These are phyloP conservation scores for Idaea biselata DNA, from an alignment of 2,888 invertebrate species.

Conservation along the genomic window DNA sequence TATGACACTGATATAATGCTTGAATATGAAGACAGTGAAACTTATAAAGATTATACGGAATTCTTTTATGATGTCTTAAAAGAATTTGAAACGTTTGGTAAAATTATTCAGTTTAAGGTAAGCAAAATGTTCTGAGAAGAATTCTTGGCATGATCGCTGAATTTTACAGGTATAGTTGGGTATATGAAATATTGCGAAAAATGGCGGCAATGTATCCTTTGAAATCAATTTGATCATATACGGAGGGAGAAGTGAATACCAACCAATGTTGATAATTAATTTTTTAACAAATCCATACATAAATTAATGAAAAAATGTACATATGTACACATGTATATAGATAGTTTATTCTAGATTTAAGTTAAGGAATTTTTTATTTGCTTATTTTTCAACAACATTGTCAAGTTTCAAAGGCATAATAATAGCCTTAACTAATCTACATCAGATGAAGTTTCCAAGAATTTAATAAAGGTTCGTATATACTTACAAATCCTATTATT, in stretches of 20 bases:
- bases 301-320: no score
- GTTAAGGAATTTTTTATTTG: neutral
- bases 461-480: slow-evolving; percentile 10
- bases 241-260: neutral
- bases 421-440: slow-evolving; percentile 16
- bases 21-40: slow-evolving; percentile 92
- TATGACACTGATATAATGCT: slow-evolving; percentile 90
- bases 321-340: no score
- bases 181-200: neutral
- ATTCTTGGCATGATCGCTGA: slow-evolving; percentile 3
- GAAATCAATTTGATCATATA: slow-evolving; percentile 10
- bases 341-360: no score
- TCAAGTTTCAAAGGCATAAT: slow-evolving; percentile 9
- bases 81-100: slow-evolving; percentile 89
- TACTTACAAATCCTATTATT: neutral
- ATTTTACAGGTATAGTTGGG: neutral
- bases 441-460: slow-evolving; percentile 20
- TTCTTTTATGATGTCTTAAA: slow-evolving; percentile 92
- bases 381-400: neutral
- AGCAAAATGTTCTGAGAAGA: slow-evolving; percentile 18
- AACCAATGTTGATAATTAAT: neutral
- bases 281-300: no score
- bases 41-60: slow-evolving; percentile 88
- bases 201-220: slow-evolving; percentile 24
- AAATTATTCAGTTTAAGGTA: slow-evolving; percentile 84